Evolutionary conservation across 2,797 vertebrate species (phyloP), one percentile per base, ranked within the genome.

Genomic region (Sebastiscus tertius): DNA sequence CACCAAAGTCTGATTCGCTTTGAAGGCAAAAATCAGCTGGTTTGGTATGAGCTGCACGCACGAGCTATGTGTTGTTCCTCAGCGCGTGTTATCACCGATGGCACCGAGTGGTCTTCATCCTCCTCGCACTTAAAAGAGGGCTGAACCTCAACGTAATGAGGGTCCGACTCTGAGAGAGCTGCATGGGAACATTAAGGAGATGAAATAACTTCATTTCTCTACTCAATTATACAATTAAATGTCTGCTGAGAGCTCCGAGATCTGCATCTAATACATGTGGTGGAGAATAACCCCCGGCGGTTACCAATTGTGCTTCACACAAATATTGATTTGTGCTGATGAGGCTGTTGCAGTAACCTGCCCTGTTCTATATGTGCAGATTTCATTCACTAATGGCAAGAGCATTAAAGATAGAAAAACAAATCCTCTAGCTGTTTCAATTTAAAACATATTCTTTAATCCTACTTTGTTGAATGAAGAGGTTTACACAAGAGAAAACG

Each of bases 371-470:
- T 26, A 22, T 29, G 49, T 55, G 66, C 33, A 31, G n/a, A 68
- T 79, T 76, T 75, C 26, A 80, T 80, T 76, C 22, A 18, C 75
- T 82, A 73, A 69, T 73, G 52, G 73, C n/a, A 3, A 3, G 16
- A 64, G 54, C 34, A 68, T 68, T 54, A 11, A 54, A n/a, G 36
- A 46, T 8, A 14, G 29, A 22, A 55, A 29, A 68, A 62, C 12
- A 74, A 80, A 72, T 61, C 55, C 59, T 42, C 16, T 9, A 10
- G 46, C 73, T 39, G 11, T 65, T 56, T 82, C n/a, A 14, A 7
- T 68, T 67, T 55, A 61, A 81, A 84, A 83, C 71, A 65, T 27
- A 71, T 75, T 80, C 29, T 80, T 29, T 77, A 80, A 86, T 87
- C 49, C 67, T 27, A 2, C 67, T 73, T 33, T 60, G 22, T 10